Conservation (phyloP, 2,888 invertebrate genomes). For the Harpalus rubripes region DNA sequence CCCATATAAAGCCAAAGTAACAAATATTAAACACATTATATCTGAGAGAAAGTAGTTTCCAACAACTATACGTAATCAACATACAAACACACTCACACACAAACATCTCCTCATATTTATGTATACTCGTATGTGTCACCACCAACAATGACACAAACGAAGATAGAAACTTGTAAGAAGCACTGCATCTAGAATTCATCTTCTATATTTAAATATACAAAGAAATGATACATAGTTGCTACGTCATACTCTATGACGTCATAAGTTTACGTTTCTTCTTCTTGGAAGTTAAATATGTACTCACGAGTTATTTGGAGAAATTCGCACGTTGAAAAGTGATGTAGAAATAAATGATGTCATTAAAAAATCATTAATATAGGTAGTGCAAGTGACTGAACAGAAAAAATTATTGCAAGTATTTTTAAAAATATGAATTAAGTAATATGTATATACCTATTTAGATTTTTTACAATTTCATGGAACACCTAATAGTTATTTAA, state of each 20-base stretch:
- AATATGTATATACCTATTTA: too few species aligned
- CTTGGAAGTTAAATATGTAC: conserved; percentile 16
- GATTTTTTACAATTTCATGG: too few species aligned
- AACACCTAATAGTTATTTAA: too few species aligned
- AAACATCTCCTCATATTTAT: conserved; percentile 2
- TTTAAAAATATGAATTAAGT: too few species aligned
- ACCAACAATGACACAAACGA: conserved; percentile 47
- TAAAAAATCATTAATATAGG: background rate
- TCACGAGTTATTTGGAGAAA: conserved; percentile 44
- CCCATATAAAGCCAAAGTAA: conserved; percentile 55
- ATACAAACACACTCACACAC: background rate
- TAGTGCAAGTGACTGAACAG: too few species aligned
- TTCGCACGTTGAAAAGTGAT: conserved; percentile 3
- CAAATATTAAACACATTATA: conserved; percentile 59
- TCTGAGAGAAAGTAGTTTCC: conserved; percentile 52
- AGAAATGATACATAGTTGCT: conserved; percentile 5
- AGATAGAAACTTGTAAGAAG: conserved; percentile 50
- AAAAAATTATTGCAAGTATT: too few species aligned
- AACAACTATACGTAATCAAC: conserved; percentile 29
- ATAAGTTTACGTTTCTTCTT: conserved; percentile 17
- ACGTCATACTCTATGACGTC: conserved; percentile 18
- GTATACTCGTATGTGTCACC: background rate
- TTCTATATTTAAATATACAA: conserved; percentile 2
- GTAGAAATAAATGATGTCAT: conserved; percentile 31
- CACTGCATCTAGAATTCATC: conserved; percentile 14